Conservation (phyloP, 2,113 vertebrate genomes). For the Ivindomyrus marchei region DNA sequence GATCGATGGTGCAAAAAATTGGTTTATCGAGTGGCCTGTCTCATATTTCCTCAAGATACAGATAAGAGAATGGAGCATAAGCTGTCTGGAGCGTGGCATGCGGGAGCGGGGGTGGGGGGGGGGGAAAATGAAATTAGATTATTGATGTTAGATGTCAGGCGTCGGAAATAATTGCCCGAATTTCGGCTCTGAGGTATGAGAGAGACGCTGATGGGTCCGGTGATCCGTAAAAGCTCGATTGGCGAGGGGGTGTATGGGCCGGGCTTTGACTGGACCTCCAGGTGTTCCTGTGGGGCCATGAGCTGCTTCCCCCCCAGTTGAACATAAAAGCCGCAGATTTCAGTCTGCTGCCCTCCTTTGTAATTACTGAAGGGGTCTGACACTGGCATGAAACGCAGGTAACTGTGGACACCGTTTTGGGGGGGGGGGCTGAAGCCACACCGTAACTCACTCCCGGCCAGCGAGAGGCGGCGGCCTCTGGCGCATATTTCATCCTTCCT, state of each 20-base stretch:
- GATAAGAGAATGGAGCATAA: constrained; percentile 49
- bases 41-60: constrained; percentile 69
- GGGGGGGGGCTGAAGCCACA: background rate
- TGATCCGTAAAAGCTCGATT: constrained; percentile 56
- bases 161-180: constrained; percentile 80
- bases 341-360: background rate
- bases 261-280: constrained; percentile 22
- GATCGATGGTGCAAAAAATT: constrained; percentile 79
- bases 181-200: constrained; percentile 67
- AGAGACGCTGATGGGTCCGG: constrained; percentile 52
- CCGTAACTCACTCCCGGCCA: constrained; percentile 12
- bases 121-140: constrained; percentile 60
- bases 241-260: constrained; percentile 42
- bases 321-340: background rate
- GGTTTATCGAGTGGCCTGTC: constrained; percentile 74
- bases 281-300: constrained; percentile 22
- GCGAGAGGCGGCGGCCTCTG: background rate
- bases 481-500: background rate
- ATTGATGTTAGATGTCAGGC: constrained; percentile 75
- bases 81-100: background rate
- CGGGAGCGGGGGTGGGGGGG: background rate
- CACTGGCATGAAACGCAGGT: background rate
- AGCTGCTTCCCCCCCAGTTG: background rate
- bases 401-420: background rate
- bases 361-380: background rate